Conservation (phyloP, 2,888 invertebrate genomes). For the Torymus auratus region DNA sequence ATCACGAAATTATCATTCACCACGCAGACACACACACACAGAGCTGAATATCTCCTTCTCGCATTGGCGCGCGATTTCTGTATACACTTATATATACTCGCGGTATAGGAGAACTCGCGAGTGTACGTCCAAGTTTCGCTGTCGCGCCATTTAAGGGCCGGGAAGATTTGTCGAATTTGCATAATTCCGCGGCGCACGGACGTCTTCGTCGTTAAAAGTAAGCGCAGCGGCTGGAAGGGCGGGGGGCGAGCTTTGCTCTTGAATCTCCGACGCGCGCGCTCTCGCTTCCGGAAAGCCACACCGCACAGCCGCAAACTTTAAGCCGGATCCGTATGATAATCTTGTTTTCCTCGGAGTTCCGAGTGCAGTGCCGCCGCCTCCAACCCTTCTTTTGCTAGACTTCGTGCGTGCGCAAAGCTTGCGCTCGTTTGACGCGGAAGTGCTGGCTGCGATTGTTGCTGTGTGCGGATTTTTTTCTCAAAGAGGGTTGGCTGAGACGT, state of each 20-base stretch:
- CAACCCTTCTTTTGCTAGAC: not conserved
- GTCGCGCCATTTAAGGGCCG: conserved; percentile 46
- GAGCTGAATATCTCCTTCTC: too few species aligned
- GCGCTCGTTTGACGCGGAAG: not conserved
- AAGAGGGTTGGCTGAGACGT: too few species aligned
- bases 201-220: conserved; percentile 49
- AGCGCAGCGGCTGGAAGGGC: not conserved
- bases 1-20: too few species aligned
- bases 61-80: too few species aligned
- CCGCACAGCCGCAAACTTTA: conserved; percentile 52
- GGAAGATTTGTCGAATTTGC: conserved; percentile 62
- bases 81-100: too few species aligned
- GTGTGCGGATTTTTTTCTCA: not conserved
- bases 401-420: not conserved
- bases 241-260: conserved; percentile 26
- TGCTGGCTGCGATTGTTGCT: not conserved
- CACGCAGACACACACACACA: too few species aligned
- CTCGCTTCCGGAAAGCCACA: conserved; percentile 41
- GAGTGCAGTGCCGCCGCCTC: conserved; percentile 13
- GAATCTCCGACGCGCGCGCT: conserved; percentile 16
- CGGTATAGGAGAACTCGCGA: not conserved
- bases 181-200: conserved; percentile 53
- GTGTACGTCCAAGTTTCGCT: conserved; percentile 43
- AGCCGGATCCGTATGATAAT: conserved; percentile 58
- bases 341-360: conserved; percentile 55